Evolutionary conservation across 1,140 invertebrate genomes (phyloP), one percentile per base, ranked within the genome.

Genomic region (Asobara japonica): DNA sequence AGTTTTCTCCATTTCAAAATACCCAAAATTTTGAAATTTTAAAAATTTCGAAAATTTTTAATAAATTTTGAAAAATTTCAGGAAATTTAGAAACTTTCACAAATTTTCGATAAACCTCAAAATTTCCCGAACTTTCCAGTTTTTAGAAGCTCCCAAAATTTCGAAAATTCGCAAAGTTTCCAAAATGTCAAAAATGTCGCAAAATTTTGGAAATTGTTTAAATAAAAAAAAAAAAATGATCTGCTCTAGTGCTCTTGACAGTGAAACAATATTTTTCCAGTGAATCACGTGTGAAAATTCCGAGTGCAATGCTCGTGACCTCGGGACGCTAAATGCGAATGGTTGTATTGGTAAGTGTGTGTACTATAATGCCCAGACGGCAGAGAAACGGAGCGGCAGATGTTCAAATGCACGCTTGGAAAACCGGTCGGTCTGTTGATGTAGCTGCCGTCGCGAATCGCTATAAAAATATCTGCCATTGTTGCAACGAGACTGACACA

Each of bases 381-480:
- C 69, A 68, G 68, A 74, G 75, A 75, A 76, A 79, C 77, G 78
- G 77, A 81, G 78, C 83, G 84, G 84, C 85, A 86, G 85, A 86
- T 86, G 85, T 86, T 83, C 82, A 81, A 83, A 82, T 80, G 83
- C 78, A 66, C 38, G 81, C 83, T 80, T 83, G 83, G 80, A 86
- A 84, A 88, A 86, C 86, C 85, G 86, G 85, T 86, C 84, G 84
- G 66, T 87, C n/a, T 45, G 85, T 87, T 87, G 85, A 86, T 85
- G 83, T 87, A 87, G 83, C 85, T 84, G 86, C 81, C 83, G 81
- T 83, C 81, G 84, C 84, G 82, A 86, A 87, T 87, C 82, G 84
- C 83, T 87, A 87, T 86, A 84, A 87, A 87, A 87, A 86, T 87
- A 87, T 87, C 83, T 77, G 77, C 78, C 79, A 86, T 87, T 87